A percentile compares a stretch with the other conserved stretches of the same genome.
Evolutionary conservation across 2,797 vertebrate species (phyloP).

Genomic region (Melanotaenia maccullochi): DNA sequence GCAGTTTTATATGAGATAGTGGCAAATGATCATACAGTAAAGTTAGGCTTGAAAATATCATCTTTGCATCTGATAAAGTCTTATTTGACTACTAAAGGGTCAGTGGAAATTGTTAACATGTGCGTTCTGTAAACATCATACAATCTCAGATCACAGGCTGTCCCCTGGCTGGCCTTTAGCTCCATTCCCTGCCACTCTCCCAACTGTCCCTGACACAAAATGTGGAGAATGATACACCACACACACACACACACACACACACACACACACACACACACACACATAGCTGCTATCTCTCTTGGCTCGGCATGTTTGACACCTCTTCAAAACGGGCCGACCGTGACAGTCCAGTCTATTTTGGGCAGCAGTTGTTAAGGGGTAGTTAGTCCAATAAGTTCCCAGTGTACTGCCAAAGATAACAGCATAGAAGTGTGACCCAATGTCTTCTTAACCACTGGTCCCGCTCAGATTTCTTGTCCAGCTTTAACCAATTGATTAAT

Average conservation of each 20-base stretch:
- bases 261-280: conserved; percentile 44
- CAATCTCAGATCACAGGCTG: conserved; percentile 58
- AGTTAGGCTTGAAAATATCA: conserved; percentile 12
- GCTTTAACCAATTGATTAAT: conserved; percentile 35
- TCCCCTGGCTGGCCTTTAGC: conserved; percentile 73
- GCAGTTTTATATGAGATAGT: conserved; percentile 16
- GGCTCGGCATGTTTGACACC: conserved; percentile 70
- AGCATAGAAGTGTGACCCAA: conserved; percentile 56
- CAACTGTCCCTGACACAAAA: conserved; percentile 66
- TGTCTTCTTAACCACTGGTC: conserved; percentile 56
- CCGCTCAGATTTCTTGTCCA: conserved; percentile 51
- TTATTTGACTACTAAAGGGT: conserved; percentile 27
- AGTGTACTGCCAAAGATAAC: conserved; percentile 78
- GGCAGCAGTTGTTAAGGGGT: conserved; percentile 74
- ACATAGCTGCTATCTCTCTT: conserved; percentile 55
- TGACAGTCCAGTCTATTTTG: conserved; percentile 75
- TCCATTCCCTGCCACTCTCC: conserved; percentile 65
- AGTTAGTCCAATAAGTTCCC: conserved; percentile 71
- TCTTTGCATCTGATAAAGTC: conserved; percentile 10
- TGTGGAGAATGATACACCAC: conserved; percentile 63
- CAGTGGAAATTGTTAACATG: conserved; percentile 29
- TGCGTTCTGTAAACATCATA: conserved; percentile 45
- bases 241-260: conserved; percentile 40
- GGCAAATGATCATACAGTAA: conserved; percentile 37
- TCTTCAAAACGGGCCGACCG: conserved; percentile 68